Base-by-base conservation (phyloP, 2,888 invertebrate genomes). In the Tenthredo distinguenda region DNA sequence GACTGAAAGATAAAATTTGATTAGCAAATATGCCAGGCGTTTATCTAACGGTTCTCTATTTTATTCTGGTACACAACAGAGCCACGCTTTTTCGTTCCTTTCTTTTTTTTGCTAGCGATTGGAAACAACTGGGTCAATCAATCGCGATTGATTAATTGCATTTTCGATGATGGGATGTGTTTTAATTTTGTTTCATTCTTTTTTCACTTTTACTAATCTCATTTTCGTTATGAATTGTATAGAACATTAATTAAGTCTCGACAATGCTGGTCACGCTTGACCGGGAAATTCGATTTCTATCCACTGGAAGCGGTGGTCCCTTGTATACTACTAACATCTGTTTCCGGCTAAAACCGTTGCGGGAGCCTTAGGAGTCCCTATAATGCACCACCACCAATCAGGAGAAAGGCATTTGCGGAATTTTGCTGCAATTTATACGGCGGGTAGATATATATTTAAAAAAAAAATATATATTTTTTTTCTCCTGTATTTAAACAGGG, bases 321-420 rank as follows among this genome's bases (percentile, higher is more conserved):
- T 76, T 37, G 40, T 31, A 26, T 31, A 18, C 15, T 37, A 62
- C 81, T n/a, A 26, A 40, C 81, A 81, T 40, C 81, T 81, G 81
- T 81, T 62, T 81, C 62, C 37, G 81, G 37, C 26, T 43, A 21
- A 37, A 62, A 81, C 81, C 62, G 40, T 62, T 40, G 62, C 58
- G 81, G 58, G 58, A 81, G 58, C 12, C 40, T 62, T 37, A n/a
- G 40, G 34, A 62, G 31, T 77, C 50, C n/a, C n/a, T 77, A 12
- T 15, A 72, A 34, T 47, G 47, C 26, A 47, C 76, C 47, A 47
- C 26, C 15, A 77, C 18, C 37, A 62, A 21, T 40, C 21, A 72
- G 58, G 71, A 43, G 71, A 68, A 55, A 85, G 82, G 85, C 21
- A 85, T 85, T 71, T 83, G 40, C 55, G 72, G 55, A 82, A 83